These are phyloP conservation scores for Holacanthella duospinosa DNA, from an alignment of 2,888 invertebrate species.

Conservation along the genomic window DNA sequence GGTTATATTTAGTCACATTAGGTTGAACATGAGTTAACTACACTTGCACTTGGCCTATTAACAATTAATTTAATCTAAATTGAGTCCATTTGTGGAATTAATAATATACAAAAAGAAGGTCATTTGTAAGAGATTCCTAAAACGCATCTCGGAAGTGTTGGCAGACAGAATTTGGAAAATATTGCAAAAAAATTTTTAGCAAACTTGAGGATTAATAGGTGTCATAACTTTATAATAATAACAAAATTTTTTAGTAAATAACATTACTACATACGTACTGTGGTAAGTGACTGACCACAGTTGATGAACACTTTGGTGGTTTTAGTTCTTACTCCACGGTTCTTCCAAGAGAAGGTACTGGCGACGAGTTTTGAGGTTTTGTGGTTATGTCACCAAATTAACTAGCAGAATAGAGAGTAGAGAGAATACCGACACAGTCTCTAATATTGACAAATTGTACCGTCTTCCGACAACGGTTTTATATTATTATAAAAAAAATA, in stretches of 20 bases:
- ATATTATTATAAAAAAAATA: no score
- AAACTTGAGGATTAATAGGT: no score
- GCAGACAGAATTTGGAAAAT: not conserved
- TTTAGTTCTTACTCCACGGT: not conserved
- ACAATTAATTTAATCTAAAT: slow-evolving; percentile 9
- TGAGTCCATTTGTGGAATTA: not conserved
- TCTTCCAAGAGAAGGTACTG: not conserved
- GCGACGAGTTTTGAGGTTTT: not conserved
- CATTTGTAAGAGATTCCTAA: not conserved
- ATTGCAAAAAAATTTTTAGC: not conserved
- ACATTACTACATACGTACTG: no score
- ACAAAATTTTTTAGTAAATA: no score
- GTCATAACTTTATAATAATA: no score
- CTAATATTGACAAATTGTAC: not conserved
- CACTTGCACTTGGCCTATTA: slow-evolving; percentile 31
- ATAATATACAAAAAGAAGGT: not conserved
- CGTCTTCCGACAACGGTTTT: no score
- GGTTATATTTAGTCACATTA: not conserved
- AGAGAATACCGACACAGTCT: not conserved
- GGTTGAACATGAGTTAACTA: not conserved
- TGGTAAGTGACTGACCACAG: not conserved
- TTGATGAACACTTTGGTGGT: not conserved
- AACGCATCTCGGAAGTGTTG: not conserved
- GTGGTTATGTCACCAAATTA: no score
- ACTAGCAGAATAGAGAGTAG: not conserved